phyloP scores from a whole-genome alignment of 2,888 invertebrate species.

The Junonia oenone region DNA sequence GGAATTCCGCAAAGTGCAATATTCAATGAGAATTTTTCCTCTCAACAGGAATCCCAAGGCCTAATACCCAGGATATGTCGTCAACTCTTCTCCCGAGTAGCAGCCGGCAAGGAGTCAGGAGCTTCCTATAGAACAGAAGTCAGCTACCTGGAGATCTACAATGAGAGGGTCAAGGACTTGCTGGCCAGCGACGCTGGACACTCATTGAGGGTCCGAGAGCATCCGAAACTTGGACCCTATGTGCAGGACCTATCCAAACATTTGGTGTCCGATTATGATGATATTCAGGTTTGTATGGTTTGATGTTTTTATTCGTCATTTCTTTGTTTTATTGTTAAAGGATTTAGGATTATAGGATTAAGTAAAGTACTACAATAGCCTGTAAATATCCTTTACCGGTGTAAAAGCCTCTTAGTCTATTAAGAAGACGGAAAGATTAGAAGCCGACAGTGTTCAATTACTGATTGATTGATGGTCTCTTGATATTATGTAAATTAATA shows the following conservation, averaged over 20 bases:
- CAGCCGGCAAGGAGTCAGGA: constrained; percentile 88
- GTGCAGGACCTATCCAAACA: constrained; percentile 93
- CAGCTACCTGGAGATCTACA: constrained; percentile 92
- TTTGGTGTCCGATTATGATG: constrained; percentile 90
- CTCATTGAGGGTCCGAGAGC: constrained; percentile 87
- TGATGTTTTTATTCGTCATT: background rate
- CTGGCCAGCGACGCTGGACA: constrained; percentile 82
- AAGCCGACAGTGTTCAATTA: too few relatives aligned
- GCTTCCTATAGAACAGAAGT: constrained; percentile 92
- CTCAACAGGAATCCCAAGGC: constrained; percentile 86
- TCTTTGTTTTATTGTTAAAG: too few relatives aligned
- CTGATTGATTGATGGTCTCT: too few relatives aligned
- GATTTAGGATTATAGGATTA: too few relatives aligned
- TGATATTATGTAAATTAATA: too few relatives aligned
- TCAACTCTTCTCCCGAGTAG: constrained; percentile 89
- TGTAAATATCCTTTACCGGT: too few relatives aligned
- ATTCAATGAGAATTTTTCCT: background rate
- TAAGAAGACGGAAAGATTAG: too few relatives aligned
- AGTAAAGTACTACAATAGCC: too few relatives aligned
- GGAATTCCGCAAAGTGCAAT: too few relatives aligned
- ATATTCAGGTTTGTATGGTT: constrained; percentile 83
- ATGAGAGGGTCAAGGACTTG: constrained; percentile 88
- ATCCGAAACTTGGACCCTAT: constrained; percentile 89
- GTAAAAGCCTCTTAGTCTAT: too few relatives aligned
- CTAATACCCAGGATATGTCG: constrained; percentile 92